phyloP scores from a whole-genome alignment of 2,113 vertebrate species.

The Montifringilla adamsi region DNA sequence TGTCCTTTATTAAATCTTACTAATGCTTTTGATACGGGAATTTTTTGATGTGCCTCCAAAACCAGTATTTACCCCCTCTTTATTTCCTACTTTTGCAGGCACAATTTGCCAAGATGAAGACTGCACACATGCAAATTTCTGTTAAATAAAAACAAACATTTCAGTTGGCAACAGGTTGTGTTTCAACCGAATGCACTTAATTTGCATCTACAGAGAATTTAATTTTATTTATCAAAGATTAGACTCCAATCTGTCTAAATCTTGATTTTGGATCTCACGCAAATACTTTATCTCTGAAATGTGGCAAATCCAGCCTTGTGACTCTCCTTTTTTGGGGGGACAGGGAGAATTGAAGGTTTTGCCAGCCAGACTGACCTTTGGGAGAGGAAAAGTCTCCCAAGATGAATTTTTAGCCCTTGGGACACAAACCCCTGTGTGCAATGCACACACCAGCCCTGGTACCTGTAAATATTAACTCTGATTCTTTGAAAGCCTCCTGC shows the following conservation, averaged over 20 bases:
- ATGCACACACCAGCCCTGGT: not conserved
- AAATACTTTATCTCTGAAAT: not conserved
- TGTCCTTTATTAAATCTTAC: not conserved
- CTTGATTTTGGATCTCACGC: not conserved
- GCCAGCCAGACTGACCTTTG: not conserved
- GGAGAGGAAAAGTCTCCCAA: not conserved
- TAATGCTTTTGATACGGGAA: not conserved
- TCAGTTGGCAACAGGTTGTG: not conserved
- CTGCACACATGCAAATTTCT: not conserved
- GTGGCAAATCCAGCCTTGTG: not conserved
- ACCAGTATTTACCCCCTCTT: not conserved
- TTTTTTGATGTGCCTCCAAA: not conserved
- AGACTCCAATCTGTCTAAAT: not conserved
- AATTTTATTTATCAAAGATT: not conserved
- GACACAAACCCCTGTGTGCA: rapidly evolving
- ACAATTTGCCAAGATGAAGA: not conserved
- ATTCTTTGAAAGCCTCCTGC: not conserved
- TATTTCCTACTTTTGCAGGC: not conserved
- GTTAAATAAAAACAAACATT: constrained; percentile 18
- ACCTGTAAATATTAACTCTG: not conserved
- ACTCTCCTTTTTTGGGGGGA: not conserved
- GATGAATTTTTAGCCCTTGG: not conserved
- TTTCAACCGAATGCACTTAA: not conserved
- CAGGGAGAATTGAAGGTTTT: not conserved
- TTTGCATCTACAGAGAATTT: not conserved